Evolutionary conservation across 37 sponge, comb jelly and placozoan genomes (phyloP).

Genomic region (Ianthella basta): DNA sequence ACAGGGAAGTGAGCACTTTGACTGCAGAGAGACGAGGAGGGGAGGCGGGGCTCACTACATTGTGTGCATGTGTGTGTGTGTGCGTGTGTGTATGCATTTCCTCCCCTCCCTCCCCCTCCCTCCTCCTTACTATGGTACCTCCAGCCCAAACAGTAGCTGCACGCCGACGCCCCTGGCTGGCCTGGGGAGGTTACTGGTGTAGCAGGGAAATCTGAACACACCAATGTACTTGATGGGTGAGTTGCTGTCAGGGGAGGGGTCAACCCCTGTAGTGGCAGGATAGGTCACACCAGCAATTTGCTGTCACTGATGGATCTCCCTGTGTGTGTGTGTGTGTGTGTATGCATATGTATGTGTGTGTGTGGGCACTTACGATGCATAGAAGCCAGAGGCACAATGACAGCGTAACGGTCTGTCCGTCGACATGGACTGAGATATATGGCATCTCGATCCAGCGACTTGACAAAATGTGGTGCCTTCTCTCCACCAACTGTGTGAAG

Average conservation of each 20-base stretch:
- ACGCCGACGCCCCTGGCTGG: slow-evolving; percentile 8
- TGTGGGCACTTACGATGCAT: slow-evolving; percentile 12
- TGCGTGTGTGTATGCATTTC: too few relatives aligned
- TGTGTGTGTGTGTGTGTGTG: too few relatives aligned
- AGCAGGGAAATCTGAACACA: slow-evolving; percentile 58
- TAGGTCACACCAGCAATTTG: too few relatives aligned
- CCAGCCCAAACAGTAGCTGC: slow-evolving; percentile 61
- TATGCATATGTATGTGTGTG: too few relatives aligned
- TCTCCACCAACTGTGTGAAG: not conserved
- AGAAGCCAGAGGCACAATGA: slow-evolving; percentile 59
- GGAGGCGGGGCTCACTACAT: too few relatives aligned
- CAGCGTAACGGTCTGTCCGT: slow-evolving; percentile 37
- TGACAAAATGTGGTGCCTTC: slow-evolving; percentile 9
- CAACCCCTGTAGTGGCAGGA: too few relatives aligned
- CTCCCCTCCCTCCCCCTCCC: too few relatives aligned
- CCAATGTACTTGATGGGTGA: slow-evolving; percentile 8
- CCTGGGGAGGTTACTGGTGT: slow-evolving; percentile 46
- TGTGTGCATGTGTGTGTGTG: too few relatives aligned
- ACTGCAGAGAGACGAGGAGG: too few relatives aligned
- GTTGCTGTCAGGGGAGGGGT: too few relatives aligned
- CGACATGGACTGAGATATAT: not conserved
- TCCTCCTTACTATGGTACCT: not conserved
- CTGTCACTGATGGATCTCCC: too few relatives aligned
- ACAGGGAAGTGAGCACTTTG: not conserved
- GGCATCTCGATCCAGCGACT: not conserved